Evolutionary conservation across 92 coral and sea anemone genomes (phyloP).

Genomic region (Epizoanthus fatuus): DNA sequence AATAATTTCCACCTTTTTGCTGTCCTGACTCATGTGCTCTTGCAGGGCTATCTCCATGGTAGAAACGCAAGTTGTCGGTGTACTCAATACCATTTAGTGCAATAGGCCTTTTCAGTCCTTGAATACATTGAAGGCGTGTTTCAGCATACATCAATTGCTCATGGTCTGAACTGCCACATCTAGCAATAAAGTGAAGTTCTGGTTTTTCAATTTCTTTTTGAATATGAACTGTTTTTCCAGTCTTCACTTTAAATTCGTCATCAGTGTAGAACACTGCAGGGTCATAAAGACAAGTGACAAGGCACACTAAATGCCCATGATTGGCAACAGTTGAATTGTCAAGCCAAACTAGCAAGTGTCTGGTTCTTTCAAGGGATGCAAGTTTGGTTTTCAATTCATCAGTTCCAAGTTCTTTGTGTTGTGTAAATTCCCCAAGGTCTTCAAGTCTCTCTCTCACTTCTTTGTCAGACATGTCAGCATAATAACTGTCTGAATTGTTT

Average conservation of each 20-base stretch:
- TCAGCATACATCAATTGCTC: constrained; percentile 59
- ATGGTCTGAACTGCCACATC: constrained; percentile 59
- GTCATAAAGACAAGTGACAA: constrained; percentile 48
- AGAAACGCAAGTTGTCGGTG: constrained; percentile 32
- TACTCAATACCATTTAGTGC: neutral
- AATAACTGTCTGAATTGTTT: constrained; percentile 28
- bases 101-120: constrained; percentile 13
- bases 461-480: neutral
- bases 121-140: constrained; percentile 51
- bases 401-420: neutral
- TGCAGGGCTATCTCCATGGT: constrained; percentile 53
- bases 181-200: constrained; percentile 60
- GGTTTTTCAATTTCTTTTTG: constrained; percentile 64
- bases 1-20: constrained; percentile 40
- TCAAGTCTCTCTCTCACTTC: constrained; percentile 24
- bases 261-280: constrained; percentile 51
- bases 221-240: constrained; percentile 47
- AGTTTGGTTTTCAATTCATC: constrained; percentile 27
- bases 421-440: constrained; percentile 39
- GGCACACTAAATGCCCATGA: constrained; percentile 62
- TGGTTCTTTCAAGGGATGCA: constrained; percentile 29
- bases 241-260: constrained; percentile 48
- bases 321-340: constrained; percentile 38
- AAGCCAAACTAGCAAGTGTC: constrained; percentile 35
- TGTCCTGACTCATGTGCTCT: constrained; percentile 47